Percentiles rank a stretch among this genome's conserved stretches.
phyloP scores from a whole-genome alignment of 2,797 vertebrate species.

The Coreius guichenoti region DNA sequence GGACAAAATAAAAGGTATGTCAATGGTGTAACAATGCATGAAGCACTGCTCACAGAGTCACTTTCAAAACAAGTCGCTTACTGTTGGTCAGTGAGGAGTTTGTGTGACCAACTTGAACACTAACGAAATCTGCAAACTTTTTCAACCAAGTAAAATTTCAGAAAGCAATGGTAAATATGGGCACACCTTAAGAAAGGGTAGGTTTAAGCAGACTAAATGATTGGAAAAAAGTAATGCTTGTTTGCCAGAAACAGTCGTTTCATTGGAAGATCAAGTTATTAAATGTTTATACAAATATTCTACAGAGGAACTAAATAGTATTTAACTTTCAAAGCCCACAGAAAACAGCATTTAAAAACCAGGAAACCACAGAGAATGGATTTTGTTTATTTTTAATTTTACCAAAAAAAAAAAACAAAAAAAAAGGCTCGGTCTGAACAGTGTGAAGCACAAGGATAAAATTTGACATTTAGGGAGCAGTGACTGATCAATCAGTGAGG shows the following conservation, averaged over 20 bases:
- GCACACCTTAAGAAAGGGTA: not conserved
- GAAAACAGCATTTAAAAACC: not conserved
- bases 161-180: not conserved
- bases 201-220: not conserved
- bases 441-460: conserved; percentile 49
- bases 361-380: not conserved
- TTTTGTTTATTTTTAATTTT: conserved; percentile 72
- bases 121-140: not conserved
- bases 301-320: not conserved
- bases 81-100: too few relatives aligned
- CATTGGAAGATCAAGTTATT: not conserved
- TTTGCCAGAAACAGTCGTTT: too few relatives aligned
- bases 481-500: conserved; percentile 51
- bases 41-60: too few relatives aligned
- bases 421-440: conserved; percentile 53
- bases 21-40: too few relatives aligned
- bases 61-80: too few relatives aligned
- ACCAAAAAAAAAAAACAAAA: conserved; percentile 66
- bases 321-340: not conserved
- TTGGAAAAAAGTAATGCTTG: not conserved
- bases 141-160: not conserved
- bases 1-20: too few relatives aligned
- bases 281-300: not conserved
- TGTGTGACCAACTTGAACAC: too few relatives aligned
- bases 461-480: conserved; percentile 57